A percentile compares a stretch with the other conserved stretches of the same genome.
Conservation (phyloP, 92 coral and sea anemone genomes). For the Chrysogorgia sp. region DNA sequence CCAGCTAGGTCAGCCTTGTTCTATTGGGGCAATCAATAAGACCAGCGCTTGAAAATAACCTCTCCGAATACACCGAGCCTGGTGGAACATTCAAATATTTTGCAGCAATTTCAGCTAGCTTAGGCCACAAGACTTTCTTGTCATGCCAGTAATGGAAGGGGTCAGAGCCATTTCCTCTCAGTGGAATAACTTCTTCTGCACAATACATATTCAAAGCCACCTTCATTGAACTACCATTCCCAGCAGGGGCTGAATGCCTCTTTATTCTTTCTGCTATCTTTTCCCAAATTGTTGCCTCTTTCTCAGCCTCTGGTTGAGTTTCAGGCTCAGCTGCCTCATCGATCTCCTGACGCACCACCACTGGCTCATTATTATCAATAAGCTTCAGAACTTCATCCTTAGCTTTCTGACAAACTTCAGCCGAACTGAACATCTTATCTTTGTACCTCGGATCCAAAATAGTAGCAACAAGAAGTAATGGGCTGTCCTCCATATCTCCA, state of each 20-base stretch:
- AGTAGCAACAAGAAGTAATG: neutral
- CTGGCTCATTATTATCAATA: neutral
- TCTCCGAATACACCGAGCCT: constrained; percentile 22
- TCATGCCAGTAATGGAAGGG: constrained; percentile 13
- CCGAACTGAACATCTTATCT: constrained; percentile 2
- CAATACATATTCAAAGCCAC: constrained; percentile 3
- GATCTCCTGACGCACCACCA: constrained; percentile 8
- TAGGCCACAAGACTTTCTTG: constrained; percentile 22
- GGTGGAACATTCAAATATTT: constrained; percentile 17
- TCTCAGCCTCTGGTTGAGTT: neutral
- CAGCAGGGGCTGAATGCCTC: neutral
- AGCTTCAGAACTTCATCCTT: constrained; percentile 4
- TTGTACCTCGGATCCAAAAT: neutral
- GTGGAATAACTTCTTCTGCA: constrained; percentile 14
- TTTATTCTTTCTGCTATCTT: constrained; percentile 6
- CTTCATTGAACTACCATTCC: neutral
- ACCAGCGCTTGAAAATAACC: no score
- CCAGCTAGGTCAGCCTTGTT: constrained; percentile 1
- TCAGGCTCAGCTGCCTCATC: neutral
- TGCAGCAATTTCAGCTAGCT: neutral
- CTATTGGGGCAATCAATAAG: constrained; percentile 16
- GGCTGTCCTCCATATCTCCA: constrained; percentile 19
- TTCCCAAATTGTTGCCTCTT: constrained; percentile 4
- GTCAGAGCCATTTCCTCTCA: constrained; percentile 24
- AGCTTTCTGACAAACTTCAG: constrained; percentile 5